Percentiles rank a stretch among this genome's conserved stretches.
These are phyloP conservation scores for Anagrus nilaparvatae DNA, from an alignment of 1,140 invertebrate genomes.

Conservation along the genomic window DNA sequence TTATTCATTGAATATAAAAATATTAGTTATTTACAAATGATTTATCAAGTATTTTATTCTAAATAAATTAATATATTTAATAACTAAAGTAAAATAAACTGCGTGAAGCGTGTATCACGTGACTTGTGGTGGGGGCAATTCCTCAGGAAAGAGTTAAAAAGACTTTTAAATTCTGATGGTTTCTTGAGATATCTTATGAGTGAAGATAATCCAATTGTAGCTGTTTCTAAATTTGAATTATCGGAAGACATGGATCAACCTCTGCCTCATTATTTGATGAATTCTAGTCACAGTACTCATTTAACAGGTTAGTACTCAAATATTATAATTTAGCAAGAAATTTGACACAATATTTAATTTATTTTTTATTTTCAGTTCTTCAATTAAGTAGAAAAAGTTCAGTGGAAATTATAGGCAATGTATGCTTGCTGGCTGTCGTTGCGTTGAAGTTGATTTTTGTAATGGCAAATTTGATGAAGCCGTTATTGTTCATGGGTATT, in stretches of 20 bases:
- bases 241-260: constrained; percentile 95
- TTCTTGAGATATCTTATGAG: constrained; percentile 92
- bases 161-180: constrained; percentile 77
- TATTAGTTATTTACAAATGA: too few species aligned
- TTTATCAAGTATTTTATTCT: too few species aligned
- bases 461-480: constrained; percentile 91
- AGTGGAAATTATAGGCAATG: constrained; percentile 96
- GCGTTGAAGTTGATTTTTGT: constrained; percentile 97
- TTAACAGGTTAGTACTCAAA: constrained; percentile 57
- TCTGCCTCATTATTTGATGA: constrained; percentile 94
- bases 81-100: too few species aligned
- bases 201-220: constrained; percentile 89
- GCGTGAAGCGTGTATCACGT: too few species aligned
- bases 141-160: too few species aligned
- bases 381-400: constrained; percentile 92
- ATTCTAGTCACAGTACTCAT: constrained; percentile 97
- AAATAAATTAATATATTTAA: too few species aligned
- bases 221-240: constrained; percentile 77
- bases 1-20: too few species aligned
- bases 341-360: too few species aligned
- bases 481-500: constrained; percentile 89
- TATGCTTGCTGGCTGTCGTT: constrained; percentile 86
- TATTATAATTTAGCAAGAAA: not conserved
- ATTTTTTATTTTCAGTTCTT: constrained; percentile 65
- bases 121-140: too few species aligned